phyloP scores from a whole-genome alignment of 2,113 vertebrate species.

The Haplotaxodon microlepis region DNA sequence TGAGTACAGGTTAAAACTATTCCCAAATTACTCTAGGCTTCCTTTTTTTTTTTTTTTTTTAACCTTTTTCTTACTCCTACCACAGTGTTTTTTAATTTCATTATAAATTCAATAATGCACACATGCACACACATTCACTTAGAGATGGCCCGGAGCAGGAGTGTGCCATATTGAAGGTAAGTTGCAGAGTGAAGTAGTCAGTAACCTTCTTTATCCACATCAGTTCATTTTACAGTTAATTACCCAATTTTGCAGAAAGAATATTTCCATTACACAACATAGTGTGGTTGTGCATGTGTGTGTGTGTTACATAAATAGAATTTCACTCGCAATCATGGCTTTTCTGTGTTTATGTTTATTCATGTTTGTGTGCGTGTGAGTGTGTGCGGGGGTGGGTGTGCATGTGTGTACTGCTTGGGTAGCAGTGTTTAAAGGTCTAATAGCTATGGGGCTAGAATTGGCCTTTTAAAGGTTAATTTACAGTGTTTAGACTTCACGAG shows the following conservation, averaged over 20 bases:
- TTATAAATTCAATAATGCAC: not conserved
- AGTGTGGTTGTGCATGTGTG: not conserved
- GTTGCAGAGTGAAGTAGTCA: not conserved
- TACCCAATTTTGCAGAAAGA: not conserved
- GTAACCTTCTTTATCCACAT: not conserved
- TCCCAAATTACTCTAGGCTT: not conserved
- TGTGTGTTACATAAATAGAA: not conserved
- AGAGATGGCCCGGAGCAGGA: not conserved
- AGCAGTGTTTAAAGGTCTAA: constrained; percentile 34
- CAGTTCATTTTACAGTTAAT: constrained; percentile 7
- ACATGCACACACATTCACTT: not conserved
- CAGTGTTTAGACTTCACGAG: not conserved
- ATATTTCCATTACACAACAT: not conserved
- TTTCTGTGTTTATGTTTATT: not conserved
- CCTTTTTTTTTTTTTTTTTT: not conserved
- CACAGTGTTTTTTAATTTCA: not conserved
- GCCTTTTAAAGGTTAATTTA: constrained; percentile 38
- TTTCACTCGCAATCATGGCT: not conserved
- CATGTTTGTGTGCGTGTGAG: not conserved
- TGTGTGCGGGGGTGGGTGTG: not conserved
- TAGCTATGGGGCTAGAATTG: constrained; percentile 5
- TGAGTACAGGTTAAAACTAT: not conserved
- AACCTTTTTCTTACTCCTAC: not conserved
- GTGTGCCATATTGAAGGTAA: not conserved
- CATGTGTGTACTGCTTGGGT: not conserved